These are phyloP conservation scores for Atrichornis clamosus DNA, from an alignment of 2,113 vertebrate genomes.

Conservation along the genomic window DNA sequence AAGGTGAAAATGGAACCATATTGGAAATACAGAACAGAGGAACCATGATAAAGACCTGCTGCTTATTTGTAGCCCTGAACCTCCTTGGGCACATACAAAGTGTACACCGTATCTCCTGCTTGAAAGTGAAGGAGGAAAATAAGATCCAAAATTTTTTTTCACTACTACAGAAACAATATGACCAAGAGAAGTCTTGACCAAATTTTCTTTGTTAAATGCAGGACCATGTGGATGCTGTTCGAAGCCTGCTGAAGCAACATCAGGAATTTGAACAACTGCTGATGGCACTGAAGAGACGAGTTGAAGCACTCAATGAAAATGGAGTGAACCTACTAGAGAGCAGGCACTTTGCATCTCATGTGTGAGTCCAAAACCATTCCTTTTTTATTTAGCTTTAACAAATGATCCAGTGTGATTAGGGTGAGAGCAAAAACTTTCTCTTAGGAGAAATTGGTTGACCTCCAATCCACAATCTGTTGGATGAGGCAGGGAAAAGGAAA, in stretches of 20 bases:
- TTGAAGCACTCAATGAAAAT: slow-evolving; percentile 65
- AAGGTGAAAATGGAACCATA: neutral
- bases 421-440: neutral
- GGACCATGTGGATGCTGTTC: slow-evolving; percentile 80
- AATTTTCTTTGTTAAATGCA: slow-evolving; percentile 38
- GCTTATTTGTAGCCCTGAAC: neutral
- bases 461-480: neutral
- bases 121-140: neutral
- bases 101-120: neutral
- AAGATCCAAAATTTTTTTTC: neutral
- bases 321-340: slow-evolving; percentile 70
- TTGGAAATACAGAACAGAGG: neutral
- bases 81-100: neutral
- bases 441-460: neutral
- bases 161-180: neutral
- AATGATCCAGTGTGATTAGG: neutral
- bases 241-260: slow-evolving; percentile 79
- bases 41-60: neutral
- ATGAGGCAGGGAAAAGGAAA: fast-evolving
- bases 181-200: neutral
- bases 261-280: slow-evolving; percentile 79
- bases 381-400: neutral
- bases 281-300: slow-evolving; percentile 69
- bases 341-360: slow-evolving; percentile 68
- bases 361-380: slow-evolving; percentile 53